Base-by-base conservation (phyloP, 2,113 vertebrate genomes). In the Macroglossus sobrinus region DNA sequence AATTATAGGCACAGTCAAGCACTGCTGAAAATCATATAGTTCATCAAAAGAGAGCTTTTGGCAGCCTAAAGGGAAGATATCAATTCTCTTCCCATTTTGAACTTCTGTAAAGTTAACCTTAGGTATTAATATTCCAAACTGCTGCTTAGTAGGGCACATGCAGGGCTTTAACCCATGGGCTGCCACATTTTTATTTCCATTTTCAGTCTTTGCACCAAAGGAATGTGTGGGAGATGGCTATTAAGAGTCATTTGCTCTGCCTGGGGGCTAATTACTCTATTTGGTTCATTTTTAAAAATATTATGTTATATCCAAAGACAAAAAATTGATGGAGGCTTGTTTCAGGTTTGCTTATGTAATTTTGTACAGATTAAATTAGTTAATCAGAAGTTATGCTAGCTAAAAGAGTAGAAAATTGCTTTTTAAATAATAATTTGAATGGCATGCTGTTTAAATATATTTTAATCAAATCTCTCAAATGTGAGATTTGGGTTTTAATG, bases 271-370 rank as follows among this genome's bases (percentile, higher is more conserved):
- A 98, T 98, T 96, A 97, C 40, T 98, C 96, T 81, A 95, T 97
- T 98, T 98, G 91, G 92, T 97, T 98, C 97, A 96, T 93, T 95
- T 98, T 97, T 98, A 3, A 59, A 97, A 98, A 98, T 98, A 98
- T 97, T 98, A 98, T 98, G 96, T 97, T 98, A 97, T 93, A 91
- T 98, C 96, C 94, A 98, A 98, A 7, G 64, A 95, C 71, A 96
- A 98, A 98, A 97, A 98, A 98, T 93, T 97, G 97, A 98, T 98
- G 97, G 94, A 96, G 97, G 92, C 93, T 98, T 98, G 97, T 98
- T 98, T 97, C 97, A 98, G 95, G 61, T 95, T 98, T 96, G 92
- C 95, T 98, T 98, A 97, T 97, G 96, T 95, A 98, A 97, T 98
- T 98, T 97, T 89, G 89, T 24, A 97, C 86, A 97, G 93, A 98